These are phyloP conservation scores for Nerophis lumbriciformis DNA, from an alignment of 2,113 vertebrate species.

Conservation along the genomic window DNA sequence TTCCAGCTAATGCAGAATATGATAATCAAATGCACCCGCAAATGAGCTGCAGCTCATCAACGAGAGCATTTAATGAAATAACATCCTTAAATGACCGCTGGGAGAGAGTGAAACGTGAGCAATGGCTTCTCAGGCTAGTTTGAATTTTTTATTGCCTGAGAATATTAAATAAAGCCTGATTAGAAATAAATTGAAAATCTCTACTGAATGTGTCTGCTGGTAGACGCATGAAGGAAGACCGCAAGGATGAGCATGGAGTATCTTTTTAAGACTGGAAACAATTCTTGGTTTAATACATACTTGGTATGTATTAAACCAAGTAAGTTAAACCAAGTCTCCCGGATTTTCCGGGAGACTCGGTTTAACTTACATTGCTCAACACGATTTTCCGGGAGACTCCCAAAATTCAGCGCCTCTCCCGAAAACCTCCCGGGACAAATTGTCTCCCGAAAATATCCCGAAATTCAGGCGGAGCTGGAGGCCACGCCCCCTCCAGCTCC, in stretches of 20 bases:
- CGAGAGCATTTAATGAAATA: conserved; percentile 78
- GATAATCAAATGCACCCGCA: conserved; percentile 71
- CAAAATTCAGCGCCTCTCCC: too few species aligned
- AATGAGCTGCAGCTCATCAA: conserved; percentile 74
- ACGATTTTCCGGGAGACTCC: too few species aligned
- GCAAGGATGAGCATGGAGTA: conserved; percentile 52
- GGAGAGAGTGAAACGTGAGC: conserved; percentile 74
- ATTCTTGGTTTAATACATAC: conserved; percentile 69
- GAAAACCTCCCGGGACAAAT: too few species aligned
- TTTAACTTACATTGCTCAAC: too few species aligned
- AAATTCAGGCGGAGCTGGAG: too few species aligned
- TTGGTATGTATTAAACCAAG: too few species aligned
- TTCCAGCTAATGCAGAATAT: conserved; percentile 38
- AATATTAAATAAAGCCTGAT: conserved; percentile 80
- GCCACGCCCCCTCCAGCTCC: too few species aligned
- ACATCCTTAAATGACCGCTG: conserved; percentile 73
- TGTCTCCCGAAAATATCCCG: too few species aligned
- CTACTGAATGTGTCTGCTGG: conserved; percentile 70
- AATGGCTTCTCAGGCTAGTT: conserved; percentile 75
- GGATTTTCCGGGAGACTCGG: too few species aligned
- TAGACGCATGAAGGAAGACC: conserved; percentile 68
- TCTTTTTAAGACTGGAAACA: conserved; percentile 40
- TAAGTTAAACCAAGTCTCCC: too few species aligned
- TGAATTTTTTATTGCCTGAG: conserved; percentile 79
- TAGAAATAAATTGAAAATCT: conserved; percentile 81